phyloP scores from a whole-genome alignment of 1,140 invertebrate genomes.

The Spodoptera litura region DNA sequence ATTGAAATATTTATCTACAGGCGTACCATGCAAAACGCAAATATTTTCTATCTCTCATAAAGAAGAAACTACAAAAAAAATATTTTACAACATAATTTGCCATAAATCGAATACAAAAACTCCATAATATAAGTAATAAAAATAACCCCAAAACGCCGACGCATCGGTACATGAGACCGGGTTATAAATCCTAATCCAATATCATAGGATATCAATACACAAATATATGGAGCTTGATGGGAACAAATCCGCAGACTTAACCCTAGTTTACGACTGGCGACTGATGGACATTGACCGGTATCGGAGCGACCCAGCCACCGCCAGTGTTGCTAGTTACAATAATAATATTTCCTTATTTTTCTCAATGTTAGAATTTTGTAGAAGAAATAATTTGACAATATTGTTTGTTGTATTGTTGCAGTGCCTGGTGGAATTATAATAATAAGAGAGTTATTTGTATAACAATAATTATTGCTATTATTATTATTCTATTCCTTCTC shows the following conservation, averaged over 20 bases:
- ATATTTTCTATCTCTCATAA: too few species aligned
- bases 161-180: neutral
- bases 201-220: conserved; percentile 38
- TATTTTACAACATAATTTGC: neutral
- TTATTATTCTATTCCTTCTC: too few species aligned
- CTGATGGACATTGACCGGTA: conserved; percentile 55
- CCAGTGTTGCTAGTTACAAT: neutral
- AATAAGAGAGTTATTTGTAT: too few species aligned
- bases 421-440: too few species aligned
- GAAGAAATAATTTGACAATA: too few species aligned
- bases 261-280: conserved; percentile 49
- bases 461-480: too few species aligned
- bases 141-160: conserved; percentile 11
- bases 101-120: neutral
- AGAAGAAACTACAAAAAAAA: too few species aligned
- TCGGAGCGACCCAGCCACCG: conserved; percentile 40
- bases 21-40: too few species aligned
- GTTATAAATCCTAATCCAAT: conserved; percentile 43
- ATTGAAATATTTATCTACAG: too few species aligned
- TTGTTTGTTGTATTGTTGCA: too few species aligned
- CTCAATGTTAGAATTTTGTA: neutral
- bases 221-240: conserved; percentile 38
- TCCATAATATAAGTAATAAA: neutral
- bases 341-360: neutral
- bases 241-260: conserved; percentile 45